Percentiles rank a stretch among this genome's conserved stretches.
Evolutionary conservation across 2,797 vertebrate genomes (phyloP).

Genomic region (Sparus aurata): DNA sequence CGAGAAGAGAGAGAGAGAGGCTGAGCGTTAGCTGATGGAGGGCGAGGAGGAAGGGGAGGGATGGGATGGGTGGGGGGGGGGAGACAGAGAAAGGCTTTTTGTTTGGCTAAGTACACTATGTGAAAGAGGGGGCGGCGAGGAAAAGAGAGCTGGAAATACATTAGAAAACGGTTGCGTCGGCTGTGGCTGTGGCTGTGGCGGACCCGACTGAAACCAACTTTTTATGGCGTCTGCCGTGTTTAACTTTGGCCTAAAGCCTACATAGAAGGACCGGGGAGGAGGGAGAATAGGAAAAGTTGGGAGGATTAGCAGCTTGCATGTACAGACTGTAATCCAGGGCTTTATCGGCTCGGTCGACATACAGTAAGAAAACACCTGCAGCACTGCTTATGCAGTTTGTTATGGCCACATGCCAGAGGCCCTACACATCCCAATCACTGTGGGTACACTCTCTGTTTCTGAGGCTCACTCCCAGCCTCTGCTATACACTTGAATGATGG

Average conservation of each 20-base stretch:
- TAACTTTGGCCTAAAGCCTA: constrained; percentile 34
- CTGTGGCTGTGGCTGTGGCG: constrained; percentile 52
- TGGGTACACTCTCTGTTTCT: neutral
- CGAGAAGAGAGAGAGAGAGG: constrained; percentile 9
- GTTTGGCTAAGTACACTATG: constrained; percentile 80
- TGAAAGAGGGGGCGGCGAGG: constrained; percentile 72
- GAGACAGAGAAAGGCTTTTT: constrained; percentile 79
- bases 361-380: constrained; percentile 34
- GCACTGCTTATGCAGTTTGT: constrained; percentile 25
- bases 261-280: neutral
- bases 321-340: constrained; percentile 48
- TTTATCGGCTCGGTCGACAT: constrained; percentile 49
- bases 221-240: constrained; percentile 23
- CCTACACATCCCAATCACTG: neutral
- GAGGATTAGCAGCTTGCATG: constrained; percentile 53
- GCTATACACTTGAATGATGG: constrained; percentile 7
- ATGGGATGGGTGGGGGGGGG: neutral
- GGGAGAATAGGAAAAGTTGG: constrained; percentile 10
- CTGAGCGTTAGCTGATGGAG: constrained; percentile 13
- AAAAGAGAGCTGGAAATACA: constrained; percentile 71
- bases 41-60: constrained; percentile 9
- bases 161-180: constrained; percentile 63
- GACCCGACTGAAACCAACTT: neutral
- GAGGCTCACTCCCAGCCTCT: neutral
- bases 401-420: neutral